phyloP scores from a whole-genome alignment of 1,140 invertebrate species.

The Ceratina calcarata region DNA sequence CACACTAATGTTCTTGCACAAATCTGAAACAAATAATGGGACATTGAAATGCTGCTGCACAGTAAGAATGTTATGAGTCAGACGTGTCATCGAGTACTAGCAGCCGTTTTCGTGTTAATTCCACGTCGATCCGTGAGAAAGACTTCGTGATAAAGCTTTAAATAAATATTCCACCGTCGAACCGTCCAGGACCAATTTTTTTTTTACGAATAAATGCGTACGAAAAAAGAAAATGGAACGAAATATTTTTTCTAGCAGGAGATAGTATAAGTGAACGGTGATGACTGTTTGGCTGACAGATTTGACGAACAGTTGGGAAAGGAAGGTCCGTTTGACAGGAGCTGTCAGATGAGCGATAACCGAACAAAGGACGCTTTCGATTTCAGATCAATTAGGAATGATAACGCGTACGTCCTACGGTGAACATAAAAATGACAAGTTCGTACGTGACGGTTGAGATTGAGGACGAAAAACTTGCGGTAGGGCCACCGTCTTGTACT shows the following conservation, averaged over 20 bases:
- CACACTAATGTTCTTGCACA: conserved; percentile 41
- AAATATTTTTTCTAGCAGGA: conserved; percentile 9
- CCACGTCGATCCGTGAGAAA: conserved; percentile 10
- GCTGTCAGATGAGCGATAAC: conserved; percentile 58
- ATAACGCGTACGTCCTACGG: conserved; percentile 22
- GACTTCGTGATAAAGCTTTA: neutral
- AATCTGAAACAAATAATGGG: conserved; percentile 52
- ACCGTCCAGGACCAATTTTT: neutral
- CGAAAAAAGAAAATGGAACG: neutral
- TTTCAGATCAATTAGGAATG: conserved; percentile 34
- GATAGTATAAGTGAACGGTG: conserved; percentile 10
- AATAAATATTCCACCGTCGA: neutral
- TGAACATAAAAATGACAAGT: conserved; percentile 35
- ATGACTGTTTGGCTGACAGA: conserved; percentile 26
- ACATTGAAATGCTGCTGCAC: conserved; percentile 2
- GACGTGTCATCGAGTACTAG: conserved; percentile 6
- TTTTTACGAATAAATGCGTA: conserved; percentile 29
- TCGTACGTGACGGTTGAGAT: conserved; percentile 35
- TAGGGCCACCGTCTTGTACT: conserved; percentile 48
- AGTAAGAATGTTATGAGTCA: conserved; percentile 27
- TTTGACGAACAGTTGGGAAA: conserved; percentile 50
- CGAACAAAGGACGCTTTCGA: conserved; percentile 61
- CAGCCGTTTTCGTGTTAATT: conserved; percentile 14
- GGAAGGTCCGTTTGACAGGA: conserved; percentile 62
- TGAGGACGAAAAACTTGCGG: conserved; percentile 47